These are phyloP conservation scores for Mycogona germanica DNA, from an alignment of 2,888 invertebrate species.

Conservation along the genomic window DNA sequence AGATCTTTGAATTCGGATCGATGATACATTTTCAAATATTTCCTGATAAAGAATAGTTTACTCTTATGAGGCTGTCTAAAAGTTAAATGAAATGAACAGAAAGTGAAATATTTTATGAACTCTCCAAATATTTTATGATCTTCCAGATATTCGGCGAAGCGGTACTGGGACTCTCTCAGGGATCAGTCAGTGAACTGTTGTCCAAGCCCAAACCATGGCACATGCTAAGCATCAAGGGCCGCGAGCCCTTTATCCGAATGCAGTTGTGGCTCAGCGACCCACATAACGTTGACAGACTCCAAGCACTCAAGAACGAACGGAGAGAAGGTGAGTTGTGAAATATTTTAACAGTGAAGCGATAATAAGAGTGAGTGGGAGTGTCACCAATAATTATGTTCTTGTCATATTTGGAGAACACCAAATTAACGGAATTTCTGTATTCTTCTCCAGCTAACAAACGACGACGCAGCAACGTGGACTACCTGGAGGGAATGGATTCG, in stretches of 20 bases:
- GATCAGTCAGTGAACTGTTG: conserved; percentile 90
- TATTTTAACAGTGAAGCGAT: no score
- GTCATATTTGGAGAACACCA: neutral
- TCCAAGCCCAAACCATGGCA: conserved; percentile 99
- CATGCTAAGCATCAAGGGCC: conserved; percentile 94
- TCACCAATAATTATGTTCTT: neutral
- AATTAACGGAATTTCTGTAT: neutral
- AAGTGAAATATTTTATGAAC: no score
- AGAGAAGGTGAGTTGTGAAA: conserved; percentile 43
- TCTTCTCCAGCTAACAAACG: conserved; percentile 59
- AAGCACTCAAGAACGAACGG: conserved; percentile 74
- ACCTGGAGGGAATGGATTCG: conserved; percentile 37
- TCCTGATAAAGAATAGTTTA: no score
- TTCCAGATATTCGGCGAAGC: conserved; percentile 88
- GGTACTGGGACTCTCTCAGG: conserved; percentile 89
- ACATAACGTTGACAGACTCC: conserved; percentile 84
- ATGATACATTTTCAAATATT: neutral
- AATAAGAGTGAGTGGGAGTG: no score
- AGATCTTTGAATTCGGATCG: no score
- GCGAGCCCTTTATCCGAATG: conserved; percentile 94
- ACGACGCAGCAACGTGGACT: conserved; percentile 40
- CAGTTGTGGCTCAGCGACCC: conserved; percentile 94
- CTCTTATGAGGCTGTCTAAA: no score
- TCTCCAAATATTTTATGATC: conserved; percentile 21
- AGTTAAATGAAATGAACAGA: no score